These are phyloP conservation scores for Campodea augens DNA, from an alignment of 1,140 invertebrate species.

Conservation along the genomic window DNA sequence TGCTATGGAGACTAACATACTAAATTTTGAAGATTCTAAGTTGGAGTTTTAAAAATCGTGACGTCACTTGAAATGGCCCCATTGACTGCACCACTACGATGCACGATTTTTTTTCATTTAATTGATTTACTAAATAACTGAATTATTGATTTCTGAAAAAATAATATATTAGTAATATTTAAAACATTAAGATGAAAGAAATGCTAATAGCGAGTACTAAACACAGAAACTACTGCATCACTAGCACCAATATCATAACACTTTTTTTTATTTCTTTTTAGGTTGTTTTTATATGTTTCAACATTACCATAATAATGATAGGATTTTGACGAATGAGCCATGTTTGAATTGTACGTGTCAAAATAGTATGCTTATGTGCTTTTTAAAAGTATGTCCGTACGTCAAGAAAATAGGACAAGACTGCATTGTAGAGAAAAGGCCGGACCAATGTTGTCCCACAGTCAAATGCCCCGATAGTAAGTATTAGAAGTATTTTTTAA, in stretches of 20 bases:
- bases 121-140: no score
- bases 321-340: constrained; percentile 83
- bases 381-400: constrained; percentile 78
- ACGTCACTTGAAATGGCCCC: no score
- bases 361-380: constrained; percentile 88
- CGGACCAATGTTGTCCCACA: constrained; percentile 80
- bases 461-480: constrained; percentile 82
- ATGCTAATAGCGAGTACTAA: neutral
- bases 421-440: constrained; percentile 69
- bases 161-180: neutral
- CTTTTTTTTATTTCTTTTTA: constrained; percentile 11
- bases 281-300: constrained; percentile 89
- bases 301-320: constrained; percentile 77
- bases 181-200: neutral
- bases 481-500: constrained; percentile 6
- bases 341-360: constrained; percentile 89
- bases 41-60: no score
- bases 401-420: constrained; percentile 79
- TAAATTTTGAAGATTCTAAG: no score
- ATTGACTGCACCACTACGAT: no score
- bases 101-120: no score
- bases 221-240: neutral
- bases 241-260: neutral
- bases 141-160: neutral
- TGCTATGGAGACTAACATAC: no score